Evolutionary conservation across 2,888 invertebrate genomes (phyloP).

Genomic region (Galeopsomyia nigrocyanea): DNA sequence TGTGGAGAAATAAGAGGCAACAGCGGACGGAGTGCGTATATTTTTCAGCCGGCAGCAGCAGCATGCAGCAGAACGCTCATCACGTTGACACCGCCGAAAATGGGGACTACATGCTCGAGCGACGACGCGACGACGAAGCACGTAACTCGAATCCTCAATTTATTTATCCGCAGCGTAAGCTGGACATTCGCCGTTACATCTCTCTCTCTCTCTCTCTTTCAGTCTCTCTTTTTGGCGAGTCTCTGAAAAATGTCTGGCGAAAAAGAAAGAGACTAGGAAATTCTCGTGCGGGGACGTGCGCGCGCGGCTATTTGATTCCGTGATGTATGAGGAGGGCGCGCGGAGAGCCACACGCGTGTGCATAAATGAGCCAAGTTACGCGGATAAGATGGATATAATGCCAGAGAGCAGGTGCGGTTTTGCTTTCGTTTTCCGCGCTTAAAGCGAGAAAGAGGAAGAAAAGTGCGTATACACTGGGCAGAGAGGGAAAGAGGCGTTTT

Average conservation of each 20-base stretch:
- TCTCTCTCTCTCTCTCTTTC: not conserved
- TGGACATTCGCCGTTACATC: slow-evolving; percentile 45
- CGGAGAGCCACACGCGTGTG: not conserved
- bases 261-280: slow-evolving; percentile 19
- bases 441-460: not conserved
- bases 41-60: not conserved
- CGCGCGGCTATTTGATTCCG: slow-evolving; percentile 12
- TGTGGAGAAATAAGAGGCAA: too few species aligned
- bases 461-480: too few species aligned
- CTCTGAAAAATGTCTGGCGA: slow-evolving; percentile 29
- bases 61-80: not conserved
- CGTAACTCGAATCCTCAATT: slow-evolving; percentile 33
- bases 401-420: slow-evolving; percentile 3
- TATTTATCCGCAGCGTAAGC: slow-evolving; percentile 54
- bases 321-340: slow-evolving; percentile 14
- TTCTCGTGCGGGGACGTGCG: slow-evolving; percentile 14
- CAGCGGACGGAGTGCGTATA: too few species aligned
- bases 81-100: slow-evolving; percentile 10
- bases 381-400: slow-evolving; percentile 19
- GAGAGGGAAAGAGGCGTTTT: too few species aligned
- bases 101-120: slow-evolving; percentile 1
- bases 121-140: too few species aligned
- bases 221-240: not conserved
- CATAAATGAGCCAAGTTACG: slow-evolving; percentile 8
- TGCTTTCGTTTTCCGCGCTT: not conserved